Evolutionary conservation across 2,888 invertebrate genomes (phyloP), one percentile per base, ranked within the genome.

Genomic region (Electrophaes corylata): DNA sequence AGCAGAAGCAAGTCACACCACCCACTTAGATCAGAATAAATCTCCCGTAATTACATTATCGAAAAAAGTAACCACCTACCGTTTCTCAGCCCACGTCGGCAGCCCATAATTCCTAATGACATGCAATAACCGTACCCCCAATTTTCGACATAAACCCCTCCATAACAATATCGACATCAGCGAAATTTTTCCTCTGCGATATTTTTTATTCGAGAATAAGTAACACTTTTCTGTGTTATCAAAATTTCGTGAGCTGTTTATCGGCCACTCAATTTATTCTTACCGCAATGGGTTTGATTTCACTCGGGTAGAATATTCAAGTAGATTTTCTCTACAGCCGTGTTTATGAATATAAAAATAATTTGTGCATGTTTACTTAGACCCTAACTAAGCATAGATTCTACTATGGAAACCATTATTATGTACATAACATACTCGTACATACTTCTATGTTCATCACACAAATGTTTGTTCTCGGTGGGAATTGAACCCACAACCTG

Each of bases 131-230:
- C 87, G 90, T 90, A 88, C 91, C 91, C 90, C 90, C 91, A 91
- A 91, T 91, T 91, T 91, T 86, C 86, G 76, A 89, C 90, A 83
- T 91, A 91, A 91, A 91, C 90, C 91, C 26, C 89, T 83, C 88
- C 89, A 90, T 91, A 91, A 91, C 91, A 91, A 91, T 91, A 91
- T 91, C 91, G 91, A 88, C 91, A 91, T 91, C 91, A 91, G 91
- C 91, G 78, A 86, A 84, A 79, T 81, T 88, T 87, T 86, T 86
- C 77, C 69, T 64, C 63, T 60, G 43, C 29, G 66, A 71, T 68
- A 71, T 72, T 77, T 78, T 90, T 91, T 91, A 91, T 91, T 89
- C 72, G 86, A 86, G 88, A 89, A 88, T 89, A 90, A 91, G 91
- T 89, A 90, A 88, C 89, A 89, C 87, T 90, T 90, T 86, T 76